A percentile compares a stretch with the other conserved stretches of the same genome.
These are phyloP conservation scores for Stichodactyla helianthus DNA, from an alignment of 64 coral and sea anemone species.

Conservation along the genomic window DNA sequence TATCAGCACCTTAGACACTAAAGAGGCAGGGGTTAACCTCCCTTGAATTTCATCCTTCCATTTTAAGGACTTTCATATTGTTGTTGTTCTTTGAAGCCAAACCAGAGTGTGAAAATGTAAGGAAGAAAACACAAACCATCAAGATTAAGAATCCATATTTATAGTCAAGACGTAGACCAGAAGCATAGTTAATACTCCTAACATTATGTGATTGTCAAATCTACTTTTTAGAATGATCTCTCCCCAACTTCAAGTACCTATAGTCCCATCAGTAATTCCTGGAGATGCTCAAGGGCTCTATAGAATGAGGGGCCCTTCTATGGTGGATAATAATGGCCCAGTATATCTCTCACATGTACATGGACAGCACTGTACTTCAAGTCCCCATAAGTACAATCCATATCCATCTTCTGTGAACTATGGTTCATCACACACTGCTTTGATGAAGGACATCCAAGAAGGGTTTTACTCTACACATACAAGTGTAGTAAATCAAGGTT, in stretches of 20 bases:
- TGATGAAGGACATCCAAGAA: background rate
- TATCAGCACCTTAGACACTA: no score
- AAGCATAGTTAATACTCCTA: no score
- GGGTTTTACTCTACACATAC: background rate
- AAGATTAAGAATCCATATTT: no score
- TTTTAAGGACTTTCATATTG: no score
- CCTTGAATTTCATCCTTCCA: no score
- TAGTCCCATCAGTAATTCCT: background rate
- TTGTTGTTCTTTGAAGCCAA: no score
- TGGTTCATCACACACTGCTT: background rate
- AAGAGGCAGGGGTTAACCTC: no score
- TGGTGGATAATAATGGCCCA: background rate
- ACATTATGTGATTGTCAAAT: background rate
- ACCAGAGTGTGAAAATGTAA: no score
- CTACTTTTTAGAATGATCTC: background rate
- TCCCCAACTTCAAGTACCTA: background rate
- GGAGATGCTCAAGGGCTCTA: background rate
- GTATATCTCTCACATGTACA: background rate
- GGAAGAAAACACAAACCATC: no score
- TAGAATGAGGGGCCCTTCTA: background rate
- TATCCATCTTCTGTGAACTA: background rate
- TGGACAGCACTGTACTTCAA: conserved; percentile 5
- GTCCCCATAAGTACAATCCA: background rate
- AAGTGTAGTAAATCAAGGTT: background rate
- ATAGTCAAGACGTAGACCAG: no score